Conservation (phyloP, 2,888 invertebrate genomes). For the Arctia plantaginis region DNA sequence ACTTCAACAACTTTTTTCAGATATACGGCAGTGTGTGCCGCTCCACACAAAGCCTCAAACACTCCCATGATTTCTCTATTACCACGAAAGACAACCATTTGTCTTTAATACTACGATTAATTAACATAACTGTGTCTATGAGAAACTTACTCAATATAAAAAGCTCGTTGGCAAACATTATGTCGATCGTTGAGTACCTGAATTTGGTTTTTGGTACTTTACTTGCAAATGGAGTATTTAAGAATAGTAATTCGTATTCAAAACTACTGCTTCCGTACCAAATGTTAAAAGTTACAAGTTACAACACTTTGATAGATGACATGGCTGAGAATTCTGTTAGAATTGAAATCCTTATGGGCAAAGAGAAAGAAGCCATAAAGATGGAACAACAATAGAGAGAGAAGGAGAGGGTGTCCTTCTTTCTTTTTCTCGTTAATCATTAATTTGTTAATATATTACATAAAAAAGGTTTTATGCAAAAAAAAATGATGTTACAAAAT, state of each 20-base stretch:
- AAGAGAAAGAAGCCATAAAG: not conserved
- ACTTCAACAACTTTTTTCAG: slow-evolving; percentile 22
- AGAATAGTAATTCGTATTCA: not conserved
- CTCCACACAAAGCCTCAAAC: slow-evolving; percentile 21
- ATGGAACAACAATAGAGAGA: not conserved
- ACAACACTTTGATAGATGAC: not conserved
- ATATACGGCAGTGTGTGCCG: slow-evolving; percentile 18
- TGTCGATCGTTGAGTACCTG: not conserved
- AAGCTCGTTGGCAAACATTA: slow-evolving; percentile 5
- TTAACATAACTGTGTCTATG: slow-evolving; percentile 28
- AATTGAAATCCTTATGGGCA: not conserved
- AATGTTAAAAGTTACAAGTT: not conserved
- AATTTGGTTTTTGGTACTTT: slow-evolving; percentile 5
- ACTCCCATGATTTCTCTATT: slow-evolving; percentile 49
- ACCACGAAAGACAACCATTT: slow-evolving; percentile 44
- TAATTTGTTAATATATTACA: too few relatives aligned
- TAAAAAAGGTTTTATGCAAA: too few relatives aligned
- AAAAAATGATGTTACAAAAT: not conserved
- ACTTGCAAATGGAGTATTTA: slow-evolving; percentile 1
- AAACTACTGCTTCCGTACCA: not conserved
- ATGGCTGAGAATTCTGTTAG: too few relatives aligned
- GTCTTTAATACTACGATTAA: slow-evolving; percentile 36
- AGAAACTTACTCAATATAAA: slow-evolving; percentile 14
- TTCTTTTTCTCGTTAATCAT: too few relatives aligned
- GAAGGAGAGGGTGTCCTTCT: too few relatives aligned